Percentiles rank a stretch among this genome's conserved stretches.
These are phyloP conservation scores for Gavialis gangeticus DNA, from an alignment of 2,113 vertebrate species.

Conservation along the genomic window DNA sequence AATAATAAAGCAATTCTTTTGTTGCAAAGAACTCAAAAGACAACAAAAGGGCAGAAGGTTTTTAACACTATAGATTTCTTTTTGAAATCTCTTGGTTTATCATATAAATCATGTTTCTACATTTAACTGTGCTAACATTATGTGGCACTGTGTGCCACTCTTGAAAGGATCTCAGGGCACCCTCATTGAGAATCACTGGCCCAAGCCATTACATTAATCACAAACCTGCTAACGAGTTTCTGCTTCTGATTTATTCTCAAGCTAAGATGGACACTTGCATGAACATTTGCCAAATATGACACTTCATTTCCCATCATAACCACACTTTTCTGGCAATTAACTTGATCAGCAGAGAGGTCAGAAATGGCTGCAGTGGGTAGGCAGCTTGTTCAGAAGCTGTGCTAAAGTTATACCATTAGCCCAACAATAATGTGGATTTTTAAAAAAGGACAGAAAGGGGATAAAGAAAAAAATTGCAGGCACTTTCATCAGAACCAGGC, in stretches of 20 bases:
- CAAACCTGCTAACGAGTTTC: conserved; percentile 30
- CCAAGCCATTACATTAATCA: conserved; percentile 46
- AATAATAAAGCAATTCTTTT: too few relatives aligned
- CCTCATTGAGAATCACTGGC: not conserved
- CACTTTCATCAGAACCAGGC: not conserved
- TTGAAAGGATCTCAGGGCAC: too few relatives aligned
- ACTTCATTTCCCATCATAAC: not conserved
- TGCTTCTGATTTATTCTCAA: conserved; percentile 34
- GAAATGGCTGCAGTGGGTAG: not conserved
- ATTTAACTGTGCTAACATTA: too few relatives aligned
- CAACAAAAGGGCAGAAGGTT: too few relatives aligned
- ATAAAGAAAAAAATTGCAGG: not conserved
- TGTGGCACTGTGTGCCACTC: too few relatives aligned
- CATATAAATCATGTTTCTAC: too few relatives aligned
- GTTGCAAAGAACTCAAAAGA: too few relatives aligned
- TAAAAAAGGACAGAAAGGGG: not conserved
- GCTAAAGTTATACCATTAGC: not conserved
- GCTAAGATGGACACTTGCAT: not conserved
- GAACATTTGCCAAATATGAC: conserved; percentile 28
- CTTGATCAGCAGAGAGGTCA: conserved; percentile 11
- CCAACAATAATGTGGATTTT: not conserved
- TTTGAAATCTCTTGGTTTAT: too few relatives aligned
- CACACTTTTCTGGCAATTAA: conserved; percentile 35
- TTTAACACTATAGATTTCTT: too few relatives aligned
- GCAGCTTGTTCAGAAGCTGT: not conserved